Conservation (phyloP, 2,113 vertebrate genomes). For the Morone chrysops region DNA sequence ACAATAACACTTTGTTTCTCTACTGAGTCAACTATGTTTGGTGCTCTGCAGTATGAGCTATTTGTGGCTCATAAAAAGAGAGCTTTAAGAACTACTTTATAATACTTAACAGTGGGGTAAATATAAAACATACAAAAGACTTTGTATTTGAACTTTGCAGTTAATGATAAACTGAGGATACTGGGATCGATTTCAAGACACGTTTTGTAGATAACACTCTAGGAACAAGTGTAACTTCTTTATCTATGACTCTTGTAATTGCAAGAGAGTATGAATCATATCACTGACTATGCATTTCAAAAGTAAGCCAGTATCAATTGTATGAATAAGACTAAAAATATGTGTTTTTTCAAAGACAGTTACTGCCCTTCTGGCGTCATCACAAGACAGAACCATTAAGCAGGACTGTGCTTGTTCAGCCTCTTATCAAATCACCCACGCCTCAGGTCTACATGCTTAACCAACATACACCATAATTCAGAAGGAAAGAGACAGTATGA, state of each 20-base stretch:
- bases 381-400: conserved; percentile 23
- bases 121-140: too few species aligned
- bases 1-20: conserved; percentile 35
- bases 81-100: not conserved
- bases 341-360: conserved; percentile 7
- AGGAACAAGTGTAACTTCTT: conserved; percentile 27
- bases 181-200: conserved; percentile 14
- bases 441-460: conserved; percentile 10
- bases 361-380: conserved; percentile 24
- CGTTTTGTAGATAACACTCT: conserved; percentile 29
- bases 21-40: conserved; percentile 4
- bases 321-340: conserved; percentile 48
- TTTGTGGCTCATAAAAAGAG: not conserved
- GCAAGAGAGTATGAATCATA: conserved; percentile 39
- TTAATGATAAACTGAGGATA: conserved; percentile 43
- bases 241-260: conserved; percentile 15
- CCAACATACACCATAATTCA: not conserved
- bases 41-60: conserved; percentile 7
- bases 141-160: conserved; percentile 19
- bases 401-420: conserved; percentile 38
- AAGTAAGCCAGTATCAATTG: conserved; percentile 13
- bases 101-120: not conserved
- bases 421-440: conserved; percentile 28
- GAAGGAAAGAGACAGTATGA: not conserved
- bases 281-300: conserved; percentile 17